Evolutionary conservation across 2,113 vertebrate genomes (phyloP), one percentile per base, ranked within the genome.

Genomic region (Nibea coibor): DNA sequence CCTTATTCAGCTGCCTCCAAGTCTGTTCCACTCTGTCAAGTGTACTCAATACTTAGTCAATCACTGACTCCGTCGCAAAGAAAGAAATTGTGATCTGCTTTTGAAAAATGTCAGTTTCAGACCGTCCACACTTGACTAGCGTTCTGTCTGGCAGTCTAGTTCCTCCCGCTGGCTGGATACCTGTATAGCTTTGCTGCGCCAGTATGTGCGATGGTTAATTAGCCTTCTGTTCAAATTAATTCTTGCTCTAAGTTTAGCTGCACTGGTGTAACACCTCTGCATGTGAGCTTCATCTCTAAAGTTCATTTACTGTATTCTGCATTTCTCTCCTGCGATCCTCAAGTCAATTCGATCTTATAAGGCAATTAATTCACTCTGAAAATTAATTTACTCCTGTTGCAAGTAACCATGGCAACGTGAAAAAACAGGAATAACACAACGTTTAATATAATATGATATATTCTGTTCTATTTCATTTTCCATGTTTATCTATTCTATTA

Each of bases 331-430:
- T 17, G 26, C 61, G 63, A 75, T 76, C 63, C 24, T 74, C 3
- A n/a, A 53, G 56, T 71, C 57, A 76, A 15, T 73, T 61, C 57
- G 2, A 66, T 62, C 47, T 39, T 57, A 5, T 4, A 31, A 50
- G 59, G 31, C 7, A 75, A 26, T 76, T 57, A 26, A 58, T 87
- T 58, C 66, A 62, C 3, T 35, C 53, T 75, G 72, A 22, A 68
- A 63, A 82, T 70, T 0, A 77, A 63, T 82, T 64, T 26, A 51
- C 24, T 14, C 15, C 3, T 63, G 12, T 48, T 79, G 65, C 4
- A 0, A 1, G 50, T 67, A 54, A 70, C 80, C 66, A 83, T 58
- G 61, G 65, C 15, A 77, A 69, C 17, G 0, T 4, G 2, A 17
- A 9, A 54, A 54, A 31, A 10, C 39, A 58, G 45, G 58, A 16